Conservation (phyloP, 2,113 vertebrate species). For the Zosterops pallidus region DNA sequence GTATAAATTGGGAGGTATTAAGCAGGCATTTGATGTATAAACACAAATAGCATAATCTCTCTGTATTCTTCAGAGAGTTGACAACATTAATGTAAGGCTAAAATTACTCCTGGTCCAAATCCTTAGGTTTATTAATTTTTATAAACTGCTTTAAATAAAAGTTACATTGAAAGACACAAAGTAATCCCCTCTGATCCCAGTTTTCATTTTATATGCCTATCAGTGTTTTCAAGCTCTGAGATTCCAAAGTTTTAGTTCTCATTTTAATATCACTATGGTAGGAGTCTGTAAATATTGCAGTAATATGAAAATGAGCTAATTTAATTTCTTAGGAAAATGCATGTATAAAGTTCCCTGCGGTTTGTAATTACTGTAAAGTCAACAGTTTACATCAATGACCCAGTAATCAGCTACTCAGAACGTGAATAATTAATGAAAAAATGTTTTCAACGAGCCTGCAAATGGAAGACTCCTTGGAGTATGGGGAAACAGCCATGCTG, state of each 20-base stretch:
- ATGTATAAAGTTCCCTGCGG: slow-evolving; percentile 52
- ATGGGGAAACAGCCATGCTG: background rate
- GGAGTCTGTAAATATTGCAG: slow-evolving; percentile 53
- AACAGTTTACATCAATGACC: slow-evolving; percentile 57
- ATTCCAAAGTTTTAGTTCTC: slow-evolving; percentile 45
- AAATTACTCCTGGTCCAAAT: slow-evolving; percentile 73
- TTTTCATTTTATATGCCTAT: slow-evolving; percentile 50
- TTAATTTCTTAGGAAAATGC: slow-evolving; percentile 52
- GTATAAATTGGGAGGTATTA: slow-evolving; percentile 59
- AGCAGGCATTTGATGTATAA: slow-evolving; percentile 59
- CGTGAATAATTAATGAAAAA: slow-evolving; percentile 48
- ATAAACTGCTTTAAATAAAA: slow-evolving; percentile 71
- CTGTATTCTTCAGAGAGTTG: slow-evolving; percentile 54
- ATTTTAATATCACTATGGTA: slow-evolving; percentile 53
- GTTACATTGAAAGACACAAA: slow-evolving; percentile 53
- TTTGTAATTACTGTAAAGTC: slow-evolving; percentile 65
- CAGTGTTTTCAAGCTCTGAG: slow-evolving; percentile 49
- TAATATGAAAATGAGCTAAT: slow-evolving; percentile 51
- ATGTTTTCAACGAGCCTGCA: slow-evolving; percentile 15
- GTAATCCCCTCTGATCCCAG: slow-evolving; percentile 62
- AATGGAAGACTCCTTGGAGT: slow-evolving; percentile 21
- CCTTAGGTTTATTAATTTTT: slow-evolving; percentile 73
- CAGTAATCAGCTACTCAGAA: slow-evolving; percentile 50
- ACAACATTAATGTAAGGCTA: slow-evolving; percentile 60
- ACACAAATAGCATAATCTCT: slow-evolving; percentile 71